Conservation (phyloP, 2,797 vertebrate species). For the Zenarchopterus dispar region DNA sequence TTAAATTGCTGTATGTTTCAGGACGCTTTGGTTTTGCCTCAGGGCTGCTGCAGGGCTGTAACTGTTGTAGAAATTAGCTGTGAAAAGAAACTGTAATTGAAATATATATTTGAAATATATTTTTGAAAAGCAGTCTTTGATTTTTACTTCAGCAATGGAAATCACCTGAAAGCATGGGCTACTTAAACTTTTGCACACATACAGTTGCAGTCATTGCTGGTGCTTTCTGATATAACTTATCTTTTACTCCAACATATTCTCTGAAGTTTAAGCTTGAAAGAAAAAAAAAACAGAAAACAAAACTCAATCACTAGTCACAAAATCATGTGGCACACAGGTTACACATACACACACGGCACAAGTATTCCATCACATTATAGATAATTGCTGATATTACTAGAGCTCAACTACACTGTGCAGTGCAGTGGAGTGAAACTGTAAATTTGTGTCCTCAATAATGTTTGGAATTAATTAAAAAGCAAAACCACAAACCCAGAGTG, state of each 20-base stretch:
- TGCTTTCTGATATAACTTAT: background rate
- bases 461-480: constrained; percentile 75
- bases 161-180: background rate
- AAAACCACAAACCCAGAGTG: constrained; percentile 53
- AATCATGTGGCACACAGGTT: no score
- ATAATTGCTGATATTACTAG: constrained; percentile 59
- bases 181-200: constrained; percentile 1
- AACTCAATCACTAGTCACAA: constrained; percentile 19
- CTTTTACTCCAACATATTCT: background rate
- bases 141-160: constrained; percentile 42
- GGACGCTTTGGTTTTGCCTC: constrained; percentile 24
- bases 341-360: constrained; percentile 49
- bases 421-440: constrained; percentile 61
- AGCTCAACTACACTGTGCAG: constrained; percentile 44
- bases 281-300: background rate
- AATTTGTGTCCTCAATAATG: constrained; percentile 71
- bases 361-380: constrained; percentile 57
- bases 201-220: background rate
- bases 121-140: constrained; percentile 45
- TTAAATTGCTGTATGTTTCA: constrained; percentile 48
- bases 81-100: background rate
- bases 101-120: constrained; percentile 8
- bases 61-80: background rate
- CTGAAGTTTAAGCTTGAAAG: constrained; percentile 7
- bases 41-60: background rate